Base-by-base conservation (phyloP, 2,113 vertebrate genomes). In the Entelurus aequoreus region DNA sequence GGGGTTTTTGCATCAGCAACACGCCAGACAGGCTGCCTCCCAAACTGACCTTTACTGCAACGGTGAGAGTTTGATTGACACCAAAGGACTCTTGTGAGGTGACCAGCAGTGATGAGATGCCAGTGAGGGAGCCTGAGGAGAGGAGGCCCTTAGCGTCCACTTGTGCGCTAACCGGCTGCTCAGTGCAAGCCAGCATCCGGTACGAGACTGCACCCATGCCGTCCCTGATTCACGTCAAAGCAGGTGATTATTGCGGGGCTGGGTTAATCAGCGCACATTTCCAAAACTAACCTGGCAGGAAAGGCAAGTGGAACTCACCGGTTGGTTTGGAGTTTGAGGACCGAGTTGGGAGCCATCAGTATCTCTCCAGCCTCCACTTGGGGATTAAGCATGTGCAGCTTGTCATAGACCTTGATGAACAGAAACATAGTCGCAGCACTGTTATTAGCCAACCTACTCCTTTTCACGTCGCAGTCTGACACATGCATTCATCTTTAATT, bases 351-450 rank as follows among this genome's bases (percentile, higher is more conserved):
- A 62, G 89, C 88, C 88, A 92, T 88, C 67, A 90, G 72, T 65
- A 98, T 91, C 71, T 94, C 92, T 8, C 90, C 92, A 12, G 89
- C 79, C 78, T 92, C 87, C 15, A 90, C 70, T 79, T 90, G 88
- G 11, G 95, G 93, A 78, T 88, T 90, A 68, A 94, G 48, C 62
- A 99, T 80, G 36, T 83, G 82, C 51, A 98, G 85, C 58, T 93
- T 93, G 74, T 98, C 95, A 86, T 95, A 98, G 38, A 98, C 97
- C 96, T 88, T 38, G 63, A 85, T 78, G 55, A 87, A 84, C 80
- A 74, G 13, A 49, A 72, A 73, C 8, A 65, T 37, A 11, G 53
- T 66, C 15, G 75, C 65, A 66, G 64, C 58, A 63, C 37, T 72
- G 71, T 81, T 81, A 85, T 75, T 62, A 37, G 47, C 53, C 37